These are phyloP conservation scores for Rhinogobius similis DNA, from an alignment of 2,113 vertebrate species.

Conservation along the genomic window DNA sequence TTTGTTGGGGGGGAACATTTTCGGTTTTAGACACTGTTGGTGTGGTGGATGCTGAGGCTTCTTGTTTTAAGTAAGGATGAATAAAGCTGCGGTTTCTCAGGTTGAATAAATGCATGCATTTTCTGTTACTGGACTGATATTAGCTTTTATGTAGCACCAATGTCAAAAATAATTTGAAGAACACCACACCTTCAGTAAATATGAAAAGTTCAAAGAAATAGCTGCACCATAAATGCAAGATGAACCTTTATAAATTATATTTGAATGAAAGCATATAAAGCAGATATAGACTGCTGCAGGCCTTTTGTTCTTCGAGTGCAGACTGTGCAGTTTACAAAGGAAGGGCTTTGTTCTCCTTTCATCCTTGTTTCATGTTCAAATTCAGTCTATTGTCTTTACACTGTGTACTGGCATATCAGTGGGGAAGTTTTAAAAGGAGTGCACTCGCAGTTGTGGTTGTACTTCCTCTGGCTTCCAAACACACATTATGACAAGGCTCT, in stretches of 20 bases:
- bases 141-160: neutral
- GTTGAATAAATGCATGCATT: too few species aligned
- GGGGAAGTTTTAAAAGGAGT: neutral
- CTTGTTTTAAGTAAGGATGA: too few species aligned
- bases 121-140: too few species aligned
- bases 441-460: slow-evolving; percentile 18
- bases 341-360: slow-evolving; percentile 19
- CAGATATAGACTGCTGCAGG: slow-evolving; percentile 12
- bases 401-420: neutral
- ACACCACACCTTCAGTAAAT: neutral
- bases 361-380: neutral
- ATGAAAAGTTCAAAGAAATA: neutral
- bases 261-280: slow-evolving; percentile 1
- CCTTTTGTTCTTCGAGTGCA: slow-evolving; percentile 7
- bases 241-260: neutral
- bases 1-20: too few species aligned
- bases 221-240: neutral
- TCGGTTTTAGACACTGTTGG: too few species aligned
- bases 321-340: slow-evolving; percentile 16
- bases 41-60: too few species aligned
- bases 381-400: slow-evolving; percentile 9
- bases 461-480: slow-evolving; percentile 11
- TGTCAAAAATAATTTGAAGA: neutral
- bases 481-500: slow-evolving; percentile 37
- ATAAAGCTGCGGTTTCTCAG: too few species aligned